Evolutionary conservation across 2,797 vertebrate genomes (phyloP), one percentile per base, ranked within the genome.

Genomic region (Leptatherina wallacei): DNA sequence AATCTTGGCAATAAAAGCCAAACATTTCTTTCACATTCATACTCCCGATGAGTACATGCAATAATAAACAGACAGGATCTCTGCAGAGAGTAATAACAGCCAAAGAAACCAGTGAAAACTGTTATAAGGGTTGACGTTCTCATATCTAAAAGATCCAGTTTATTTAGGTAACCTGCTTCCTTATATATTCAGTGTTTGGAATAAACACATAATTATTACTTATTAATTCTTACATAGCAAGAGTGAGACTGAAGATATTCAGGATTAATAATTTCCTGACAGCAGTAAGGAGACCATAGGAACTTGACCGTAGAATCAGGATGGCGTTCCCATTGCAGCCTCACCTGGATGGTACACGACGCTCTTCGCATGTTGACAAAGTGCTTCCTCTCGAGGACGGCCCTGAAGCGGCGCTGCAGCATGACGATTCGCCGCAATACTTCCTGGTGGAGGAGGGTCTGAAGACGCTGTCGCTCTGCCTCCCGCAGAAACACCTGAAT

Each of bases 401-500:
- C 94, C 79, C 96, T 94, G 90, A 98, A 96, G 94, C 96, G 96
- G 10, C 87, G 94, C 83, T 99, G 97, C 80, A 99, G 85, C 12
- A 93, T 76, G 1, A 92, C 84, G 30, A 99, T 99, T 27, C 97
- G 93, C 62, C 91, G 93, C 80, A 99, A 89, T 49, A 99, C 98
- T 65, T 98, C 98, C 86, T 94, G 95, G 73, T 99, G 98, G 57
- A 99, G 95, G 81, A 96, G 84, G 64, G 95, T 96, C 87, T 98
- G 97, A 9, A 99, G 92, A 10, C 94, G 92, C 88, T 99, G 97
- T 2, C 98, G 93, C 71, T 96, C 96, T 3, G 86, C 92, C 71
- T 99, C 98, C 71, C 96, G 96, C 86, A 99, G 56, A 77, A 99
- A 99, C 66, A 99, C 96, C 98, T 99, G 64, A 5, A 44, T 18